These are phyloP conservation scores for Gari tellinella DNA, from an alignment of 2,888 invertebrate genomes.

Conservation along the genomic window DNA sequence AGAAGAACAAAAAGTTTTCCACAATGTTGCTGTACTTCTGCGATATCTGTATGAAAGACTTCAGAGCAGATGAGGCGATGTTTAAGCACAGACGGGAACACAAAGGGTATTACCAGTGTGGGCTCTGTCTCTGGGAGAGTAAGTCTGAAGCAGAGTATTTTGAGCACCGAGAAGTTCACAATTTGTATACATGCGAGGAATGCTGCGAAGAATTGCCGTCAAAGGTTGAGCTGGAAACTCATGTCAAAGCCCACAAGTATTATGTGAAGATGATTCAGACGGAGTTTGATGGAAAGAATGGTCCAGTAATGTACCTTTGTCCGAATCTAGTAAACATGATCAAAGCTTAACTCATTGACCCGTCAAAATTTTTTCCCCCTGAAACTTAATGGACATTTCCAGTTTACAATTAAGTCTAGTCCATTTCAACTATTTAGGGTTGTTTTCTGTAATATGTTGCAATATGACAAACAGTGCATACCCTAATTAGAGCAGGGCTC, in stretches of 20 bases:
- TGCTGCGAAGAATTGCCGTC: constrained; percentile 53
- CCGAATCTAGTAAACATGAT: constrained; percentile 46
- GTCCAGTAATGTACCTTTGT: constrained; percentile 44
- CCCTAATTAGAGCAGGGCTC: no score
- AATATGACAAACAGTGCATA: no score
- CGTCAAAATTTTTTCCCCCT: no score
- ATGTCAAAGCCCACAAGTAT: constrained; percentile 51
- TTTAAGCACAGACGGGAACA: constrained; percentile 49
- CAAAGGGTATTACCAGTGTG: constrained; percentile 54
- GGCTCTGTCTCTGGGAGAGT: constrained; percentile 38
- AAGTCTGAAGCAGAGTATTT: constrained; percentile 46
- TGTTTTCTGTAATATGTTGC: no score
- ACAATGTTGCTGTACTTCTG: constrained; percentile 47
- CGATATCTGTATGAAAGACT: constrained; percentile 56
- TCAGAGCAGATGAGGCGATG: constrained; percentile 51
- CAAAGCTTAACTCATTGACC: constrained; percentile 5
- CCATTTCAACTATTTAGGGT: no score
- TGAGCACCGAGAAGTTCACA: constrained; percentile 48
- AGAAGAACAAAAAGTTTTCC: constrained; percentile 11
- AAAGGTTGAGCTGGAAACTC: constrained; percentile 32
- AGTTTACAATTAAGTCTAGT: no score
- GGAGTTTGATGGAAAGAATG: constrained; percentile 38
- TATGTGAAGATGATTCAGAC: constrained; percentile 48
- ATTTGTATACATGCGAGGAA: constrained; percentile 40
- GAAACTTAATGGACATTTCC: no score